These are phyloP conservation scores for Myzus persicae DNA, from an alignment of 1,140 invertebrate genomes.

Conservation along the genomic window DNA sequence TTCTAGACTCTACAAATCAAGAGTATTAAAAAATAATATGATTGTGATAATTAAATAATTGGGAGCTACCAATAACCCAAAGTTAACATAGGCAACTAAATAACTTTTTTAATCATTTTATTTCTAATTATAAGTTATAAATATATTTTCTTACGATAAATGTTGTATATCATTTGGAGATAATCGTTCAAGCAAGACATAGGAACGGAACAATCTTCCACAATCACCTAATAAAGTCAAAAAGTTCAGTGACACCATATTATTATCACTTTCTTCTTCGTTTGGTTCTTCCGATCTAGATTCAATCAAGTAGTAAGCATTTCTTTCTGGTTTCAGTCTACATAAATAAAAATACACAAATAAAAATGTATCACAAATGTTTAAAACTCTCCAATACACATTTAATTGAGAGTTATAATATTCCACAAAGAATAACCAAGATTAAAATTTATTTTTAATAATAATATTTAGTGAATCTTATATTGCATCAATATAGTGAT, in stretches of 20 bases:
- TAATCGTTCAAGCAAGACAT: constrained; percentile 18
- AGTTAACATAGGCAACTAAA: neutral
- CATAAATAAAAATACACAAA: neutral
- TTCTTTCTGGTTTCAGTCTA: neutral
- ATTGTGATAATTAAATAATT: neutral
- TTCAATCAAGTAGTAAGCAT: neutral
- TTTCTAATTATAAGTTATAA: neutral
- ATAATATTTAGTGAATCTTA: no score
- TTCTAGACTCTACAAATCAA: no score
- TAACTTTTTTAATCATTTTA: neutral
- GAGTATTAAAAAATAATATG: neutral
- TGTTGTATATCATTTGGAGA: neutral
- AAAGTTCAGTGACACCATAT: neutral
- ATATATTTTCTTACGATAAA: constrained; percentile 20
- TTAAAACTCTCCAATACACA: neutral
- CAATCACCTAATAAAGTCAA: neutral
- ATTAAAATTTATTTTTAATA: no score
- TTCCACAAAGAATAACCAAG: no score
- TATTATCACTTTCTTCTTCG: no score
- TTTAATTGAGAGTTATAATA: neutral
- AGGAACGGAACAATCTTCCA: neutral
- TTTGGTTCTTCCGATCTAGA: neutral
- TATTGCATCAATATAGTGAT: no score
- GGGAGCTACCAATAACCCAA: neutral
- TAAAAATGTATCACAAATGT: neutral